Percentiles rank a stretch among this genome's conserved stretches.
phyloP scores from a whole-genome alignment of 1,140 invertebrate genomes.

The Magallana ariakensis region DNA sequence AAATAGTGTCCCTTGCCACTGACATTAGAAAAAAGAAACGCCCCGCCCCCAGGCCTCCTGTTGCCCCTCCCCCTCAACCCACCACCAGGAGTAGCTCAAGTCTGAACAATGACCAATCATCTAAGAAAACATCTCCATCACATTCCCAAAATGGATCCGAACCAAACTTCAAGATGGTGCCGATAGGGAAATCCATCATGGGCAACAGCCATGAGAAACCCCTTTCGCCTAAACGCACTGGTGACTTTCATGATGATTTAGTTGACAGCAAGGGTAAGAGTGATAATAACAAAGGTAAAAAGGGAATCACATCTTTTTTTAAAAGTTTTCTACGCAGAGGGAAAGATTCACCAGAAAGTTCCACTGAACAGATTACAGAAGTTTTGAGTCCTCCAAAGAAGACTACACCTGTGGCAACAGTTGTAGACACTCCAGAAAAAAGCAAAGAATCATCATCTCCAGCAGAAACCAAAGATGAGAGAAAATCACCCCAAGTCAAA shows the following conservation, averaged over 20 bases:
- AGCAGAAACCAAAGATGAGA: slow-evolving; percentile 42
- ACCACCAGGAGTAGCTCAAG: slow-evolving; percentile 38
- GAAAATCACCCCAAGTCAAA: slow-evolving; percentile 61
- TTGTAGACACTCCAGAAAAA: slow-evolving; percentile 29
- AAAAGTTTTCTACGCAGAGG: slow-evolving; percentile 70
- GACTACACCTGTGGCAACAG: neutral
- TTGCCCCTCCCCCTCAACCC: slow-evolving; percentile 68
- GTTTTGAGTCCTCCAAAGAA: neutral
- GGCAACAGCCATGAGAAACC: slow-evolving; percentile 49
- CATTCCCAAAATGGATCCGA: slow-evolving; percentile 59
- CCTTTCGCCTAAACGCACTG: slow-evolving; percentile 46
- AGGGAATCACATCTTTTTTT: slow-evolving; percentile 73
- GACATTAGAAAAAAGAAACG: slow-evolving; percentile 68
- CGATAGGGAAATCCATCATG: slow-evolving; percentile 67
- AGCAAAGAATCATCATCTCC: neutral
- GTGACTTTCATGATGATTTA: slow-evolving; percentile 44
- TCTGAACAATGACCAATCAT: slow-evolving; percentile 11
- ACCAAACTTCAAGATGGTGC: slow-evolving; percentile 73
- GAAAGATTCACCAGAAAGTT: slow-evolving; percentile 62
- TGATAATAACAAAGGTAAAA: slow-evolving; percentile 61
- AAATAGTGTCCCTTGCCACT: slow-evolving; percentile 71
- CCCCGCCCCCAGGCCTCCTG: slow-evolving; percentile 71
- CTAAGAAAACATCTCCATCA: slow-evolving; percentile 50
- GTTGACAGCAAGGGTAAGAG: slow-evolving; percentile 52
- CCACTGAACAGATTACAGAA: slow-evolving; percentile 30